These are phyloP conservation scores for Python bivittatus DNA, from an alignment of 2,113 vertebrate species.

Conservation along the genomic window DNA sequence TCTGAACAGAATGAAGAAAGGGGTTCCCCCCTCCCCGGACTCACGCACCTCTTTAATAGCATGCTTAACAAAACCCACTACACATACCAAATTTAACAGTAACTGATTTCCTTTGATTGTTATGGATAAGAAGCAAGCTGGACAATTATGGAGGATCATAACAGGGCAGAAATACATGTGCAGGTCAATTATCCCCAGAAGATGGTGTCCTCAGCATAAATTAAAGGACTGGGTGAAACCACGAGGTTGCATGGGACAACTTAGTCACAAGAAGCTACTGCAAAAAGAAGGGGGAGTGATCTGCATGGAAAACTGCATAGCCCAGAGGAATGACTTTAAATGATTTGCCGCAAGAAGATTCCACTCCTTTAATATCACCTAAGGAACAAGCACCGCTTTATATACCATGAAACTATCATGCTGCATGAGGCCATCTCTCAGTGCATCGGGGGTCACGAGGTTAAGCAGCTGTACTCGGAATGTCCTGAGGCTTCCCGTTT, in stretches of 20 bases:
- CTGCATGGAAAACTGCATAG: not conserved
- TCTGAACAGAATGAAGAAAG: not conserved
- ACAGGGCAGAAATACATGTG: not conserved
- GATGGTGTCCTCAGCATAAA: not conserved
- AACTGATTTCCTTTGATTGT: not conserved
- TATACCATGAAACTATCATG: not conserved
- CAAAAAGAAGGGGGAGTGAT: not conserved
- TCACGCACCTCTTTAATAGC: not conserved
- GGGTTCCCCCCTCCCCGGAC: not conserved
- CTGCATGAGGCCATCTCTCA: not conserved
- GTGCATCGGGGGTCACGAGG: no score
- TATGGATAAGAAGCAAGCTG: not conserved
- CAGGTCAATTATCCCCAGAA: not conserved
- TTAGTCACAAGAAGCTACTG: fast-evolving
- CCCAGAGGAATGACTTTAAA: not conserved
- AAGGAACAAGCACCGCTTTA: not conserved
- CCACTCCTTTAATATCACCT: fast-evolving
- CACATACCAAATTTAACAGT: not conserved
- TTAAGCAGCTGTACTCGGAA: not conserved
- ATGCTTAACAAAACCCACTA: not conserved
- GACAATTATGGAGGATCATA: not conserved
- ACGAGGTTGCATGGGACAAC: not conserved
- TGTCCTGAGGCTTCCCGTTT: not conserved
- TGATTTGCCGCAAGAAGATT: not conserved
- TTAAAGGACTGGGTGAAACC: not conserved